Percentiles rank a stretch among this genome's conserved stretches.
Evolutionary conservation across 2,797 vertebrate species (phyloP).

Genomic region (Oceanodroma leucorhoa): DNA sequence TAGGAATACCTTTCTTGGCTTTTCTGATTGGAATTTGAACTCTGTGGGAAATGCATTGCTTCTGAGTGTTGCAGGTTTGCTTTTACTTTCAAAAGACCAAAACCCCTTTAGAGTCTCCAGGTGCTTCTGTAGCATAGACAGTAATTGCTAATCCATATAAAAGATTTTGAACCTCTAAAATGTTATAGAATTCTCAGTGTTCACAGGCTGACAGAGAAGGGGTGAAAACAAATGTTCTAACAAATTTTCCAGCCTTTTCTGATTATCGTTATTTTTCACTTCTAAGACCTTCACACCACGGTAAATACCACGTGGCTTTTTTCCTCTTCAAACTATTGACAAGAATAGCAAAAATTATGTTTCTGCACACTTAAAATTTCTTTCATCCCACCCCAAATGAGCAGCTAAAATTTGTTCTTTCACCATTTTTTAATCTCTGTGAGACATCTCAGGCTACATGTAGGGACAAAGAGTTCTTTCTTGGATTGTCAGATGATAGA

Average conservation of each 20-base stretch:
- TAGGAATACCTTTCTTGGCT: background rate
- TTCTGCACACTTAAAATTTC: background rate
- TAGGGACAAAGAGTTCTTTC: background rate
- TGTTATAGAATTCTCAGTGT: background rate
- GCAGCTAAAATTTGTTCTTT: background rate
- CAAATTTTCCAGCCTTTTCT: background rate
- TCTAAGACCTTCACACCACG: background rate
- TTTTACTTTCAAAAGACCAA: background rate
- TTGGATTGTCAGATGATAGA: background rate
- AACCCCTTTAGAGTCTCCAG: background rate
- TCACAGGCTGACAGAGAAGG: background rate
- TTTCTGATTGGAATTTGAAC: background rate
- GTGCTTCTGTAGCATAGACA: background rate
- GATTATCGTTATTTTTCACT: background rate
- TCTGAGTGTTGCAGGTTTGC: fast-evolving
- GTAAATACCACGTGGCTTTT: background rate
- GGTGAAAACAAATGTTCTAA: background rate
- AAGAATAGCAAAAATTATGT: background rate
- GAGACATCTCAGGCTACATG: background rate
- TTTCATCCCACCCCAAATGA: background rate
- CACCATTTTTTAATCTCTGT: background rate
- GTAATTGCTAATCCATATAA: background rate
- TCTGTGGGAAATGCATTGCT: background rate
- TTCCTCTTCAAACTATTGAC: background rate
- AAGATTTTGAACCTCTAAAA: background rate